A percentile compares a stretch with the other conserved stretches of the same genome.
These are phyloP conservation scores for Leguminivora glycinivorella DNA, from an alignment of 1,140 invertebrate genomes.

Conservation along the genomic window DNA sequence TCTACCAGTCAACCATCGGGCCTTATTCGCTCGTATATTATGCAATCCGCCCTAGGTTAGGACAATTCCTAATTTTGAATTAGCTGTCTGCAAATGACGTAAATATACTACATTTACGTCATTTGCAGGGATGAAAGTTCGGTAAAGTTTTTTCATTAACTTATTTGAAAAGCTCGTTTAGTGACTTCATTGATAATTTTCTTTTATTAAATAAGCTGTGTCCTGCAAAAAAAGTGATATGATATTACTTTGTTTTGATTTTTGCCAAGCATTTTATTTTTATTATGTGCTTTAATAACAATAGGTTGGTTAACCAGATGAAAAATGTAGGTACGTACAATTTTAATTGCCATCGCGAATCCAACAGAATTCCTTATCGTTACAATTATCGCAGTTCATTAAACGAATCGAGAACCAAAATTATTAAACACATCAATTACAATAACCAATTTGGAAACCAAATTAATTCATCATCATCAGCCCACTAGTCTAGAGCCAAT, in stretches of 20 bases:
- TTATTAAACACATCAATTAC: neutral
- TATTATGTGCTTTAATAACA: neutral
- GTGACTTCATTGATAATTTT: neutral
- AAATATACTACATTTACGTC: neutral
- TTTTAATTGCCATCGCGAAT: neutral
- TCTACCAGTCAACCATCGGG: too few relatives aligned
- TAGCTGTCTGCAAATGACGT: too few relatives aligned
- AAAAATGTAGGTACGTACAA: neutral
- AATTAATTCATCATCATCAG: neutral
- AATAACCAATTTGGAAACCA: neutral
- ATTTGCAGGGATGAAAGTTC: neutral
- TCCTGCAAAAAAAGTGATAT: neutral
- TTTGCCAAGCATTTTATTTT: too few relatives aligned
- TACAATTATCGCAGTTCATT: neutral
- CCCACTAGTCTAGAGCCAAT: too few relatives aligned
- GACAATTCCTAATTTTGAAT: too few relatives aligned
- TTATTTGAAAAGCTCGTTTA: slow-evolving; percentile 12
- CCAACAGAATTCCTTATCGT: neutral
- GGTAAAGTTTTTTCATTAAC: neutral
- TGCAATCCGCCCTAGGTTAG: too few relatives aligned
- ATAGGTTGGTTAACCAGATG: neutral
- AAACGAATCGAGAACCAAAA: neutral
- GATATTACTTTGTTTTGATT: neutral
- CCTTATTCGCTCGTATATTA: too few relatives aligned
- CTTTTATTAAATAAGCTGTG: neutral